These are phyloP conservation scores for Laticauda laticaudata DNA, from an alignment of 2,113 vertebrate species.

Conservation along the genomic window DNA sequence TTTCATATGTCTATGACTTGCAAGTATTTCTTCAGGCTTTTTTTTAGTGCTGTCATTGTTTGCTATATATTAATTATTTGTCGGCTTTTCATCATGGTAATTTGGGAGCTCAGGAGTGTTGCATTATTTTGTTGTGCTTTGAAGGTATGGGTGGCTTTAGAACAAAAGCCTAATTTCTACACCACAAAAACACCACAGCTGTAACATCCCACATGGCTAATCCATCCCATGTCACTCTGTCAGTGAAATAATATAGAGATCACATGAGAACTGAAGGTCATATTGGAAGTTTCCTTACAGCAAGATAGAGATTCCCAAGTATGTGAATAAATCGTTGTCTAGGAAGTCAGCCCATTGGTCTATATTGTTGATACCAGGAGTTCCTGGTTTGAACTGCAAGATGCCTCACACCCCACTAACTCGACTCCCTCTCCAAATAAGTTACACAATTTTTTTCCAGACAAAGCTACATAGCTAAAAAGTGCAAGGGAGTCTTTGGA, in stretches of 20 bases:
- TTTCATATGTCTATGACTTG: background rate
- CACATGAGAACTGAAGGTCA: background rate
- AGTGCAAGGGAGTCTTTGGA: background rate
- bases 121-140: background rate
- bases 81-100: background rate
- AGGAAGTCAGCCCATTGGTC: background rate
- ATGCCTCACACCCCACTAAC: background rate
- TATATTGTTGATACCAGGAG: background rate
- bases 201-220: background rate
- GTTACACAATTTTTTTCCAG: background rate
- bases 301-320: background rate
- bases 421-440: background rate
- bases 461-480: background rate
- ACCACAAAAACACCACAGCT: background rate
- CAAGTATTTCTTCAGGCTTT: background rate
- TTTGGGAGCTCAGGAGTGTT: background rate
- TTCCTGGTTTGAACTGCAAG: background rate
- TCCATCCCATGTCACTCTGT: background rate
- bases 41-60: conserved; percentile 8
- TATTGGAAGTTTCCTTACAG: background rate
- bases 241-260: background rate
- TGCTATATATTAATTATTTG: conserved; percentile 20
- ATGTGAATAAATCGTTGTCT: background rate
- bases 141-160: background rate
- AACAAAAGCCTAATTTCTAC: background rate